A percentile compares a stretch with the other conserved stretches of the same genome.
phyloP scores from a whole-genome alignment of 1,140 invertebrate genomes.

The Idris sp. region DNA sequence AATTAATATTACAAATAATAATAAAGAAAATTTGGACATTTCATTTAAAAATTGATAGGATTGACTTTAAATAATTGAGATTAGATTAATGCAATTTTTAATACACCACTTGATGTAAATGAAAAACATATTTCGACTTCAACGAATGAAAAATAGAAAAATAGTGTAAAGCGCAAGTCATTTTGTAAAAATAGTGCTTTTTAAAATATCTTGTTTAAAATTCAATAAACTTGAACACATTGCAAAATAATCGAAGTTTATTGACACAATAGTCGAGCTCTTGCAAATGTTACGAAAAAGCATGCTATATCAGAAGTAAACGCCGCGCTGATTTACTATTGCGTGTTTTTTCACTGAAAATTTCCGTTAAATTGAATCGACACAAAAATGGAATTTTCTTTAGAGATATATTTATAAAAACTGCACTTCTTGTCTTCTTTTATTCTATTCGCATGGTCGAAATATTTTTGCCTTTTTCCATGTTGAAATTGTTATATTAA shows the following conservation, averaged over 20 bases:
- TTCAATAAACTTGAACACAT: slow-evolving; percentile 16
- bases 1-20: too few relatives aligned
- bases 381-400: slow-evolving; percentile 12
- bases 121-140: too few relatives aligned
- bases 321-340: slow-evolving; percentile 7
- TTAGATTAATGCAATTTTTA: too few relatives aligned
- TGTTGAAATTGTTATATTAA: too few relatives aligned
- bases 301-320: slow-evolving; percentile 7
- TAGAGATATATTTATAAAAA: slow-evolving; percentile 9
- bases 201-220: slow-evolving; percentile 13
- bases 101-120: too few relatives aligned
- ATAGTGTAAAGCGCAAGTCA: too few relatives aligned
- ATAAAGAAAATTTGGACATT: too few relatives aligned
- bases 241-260: slow-evolving; percentile 59
- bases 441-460: too few relatives aligned
- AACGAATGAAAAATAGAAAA: too few relatives aligned
- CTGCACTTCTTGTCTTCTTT: not conserved
- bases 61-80: too few relatives aligned
- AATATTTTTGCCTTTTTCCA: too few relatives aligned
- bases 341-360: slow-evolving; percentile 7
- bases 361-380: slow-evolving; percentile 17
- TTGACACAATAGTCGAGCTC: slow-evolving; percentile 25
- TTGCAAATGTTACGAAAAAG: slow-evolving; percentile 20
- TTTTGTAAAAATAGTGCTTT: slow-evolving; percentile 2
- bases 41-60: too few relatives aligned